Evolutionary conservation across 2,113 vertebrate species (phyloP).

Genomic region (Zosterops pallidus): DNA sequence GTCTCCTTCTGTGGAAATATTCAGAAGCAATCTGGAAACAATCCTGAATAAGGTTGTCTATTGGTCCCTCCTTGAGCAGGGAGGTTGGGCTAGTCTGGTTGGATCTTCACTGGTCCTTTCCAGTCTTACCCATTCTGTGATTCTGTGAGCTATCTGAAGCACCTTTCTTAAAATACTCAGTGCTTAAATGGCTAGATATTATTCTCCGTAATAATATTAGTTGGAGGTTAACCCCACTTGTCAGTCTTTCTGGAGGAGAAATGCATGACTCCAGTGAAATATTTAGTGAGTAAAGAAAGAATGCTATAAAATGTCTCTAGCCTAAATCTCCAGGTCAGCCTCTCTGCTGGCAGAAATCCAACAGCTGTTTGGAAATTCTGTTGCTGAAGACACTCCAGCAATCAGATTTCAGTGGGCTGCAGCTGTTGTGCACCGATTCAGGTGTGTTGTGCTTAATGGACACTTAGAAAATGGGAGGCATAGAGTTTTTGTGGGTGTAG

Average conservation of each 20-base stretch:
- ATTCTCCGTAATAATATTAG: background rate
- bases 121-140: background rate
- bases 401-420: background rate
- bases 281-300: background rate
- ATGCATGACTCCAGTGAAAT: background rate
- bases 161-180: background rate
- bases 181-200: background rate
- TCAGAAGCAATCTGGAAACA: background rate
- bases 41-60: background rate
- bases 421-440: background rate
- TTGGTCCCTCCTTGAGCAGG: background rate
- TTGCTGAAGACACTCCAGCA: constrained; percentile 14
- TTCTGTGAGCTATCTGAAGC: background rate
- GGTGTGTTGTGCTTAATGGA: rapidly evolving
- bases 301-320: background rate
- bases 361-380: constrained; percentile 26
- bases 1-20: background rate
- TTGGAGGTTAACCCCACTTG: background rate
- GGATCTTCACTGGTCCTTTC: background rate
- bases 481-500: background rate
- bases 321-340: background rate
- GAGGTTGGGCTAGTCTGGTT: background rate
- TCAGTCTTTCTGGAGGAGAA: background rate
- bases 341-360: background rate
- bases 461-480: background rate